Evolutionary conservation across 2,797 vertebrate species (phyloP), one percentile per base, ranked within the genome.

Genomic region (Uromys caudimaculatus): DNA sequence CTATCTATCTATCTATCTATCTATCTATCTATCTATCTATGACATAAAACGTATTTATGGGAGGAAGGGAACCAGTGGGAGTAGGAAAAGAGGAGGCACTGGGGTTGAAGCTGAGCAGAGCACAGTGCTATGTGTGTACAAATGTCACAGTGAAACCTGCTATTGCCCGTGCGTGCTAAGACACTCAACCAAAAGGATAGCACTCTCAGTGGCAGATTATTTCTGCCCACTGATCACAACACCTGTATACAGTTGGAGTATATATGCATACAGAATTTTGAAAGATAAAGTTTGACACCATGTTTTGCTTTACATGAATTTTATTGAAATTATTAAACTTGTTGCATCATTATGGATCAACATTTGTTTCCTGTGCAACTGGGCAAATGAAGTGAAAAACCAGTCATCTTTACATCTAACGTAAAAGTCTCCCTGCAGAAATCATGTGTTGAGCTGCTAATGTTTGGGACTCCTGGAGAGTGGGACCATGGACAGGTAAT

Each of bases 341-440:
- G 16, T 75, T 32, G 11, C 69, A 0, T 69, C 84, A 56, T 24
- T 85, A 0, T 58, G 52, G 4, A 64, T 38, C 23, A 29, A 64
- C 44, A 38, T 94, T 93, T 77, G 89, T 60, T 90, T 86, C 85
- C 35, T n/a, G 41, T 54, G 47, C n/a, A 94, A 41, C 64, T 89
- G n/a, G 62, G 62, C 92, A 94, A 87, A 41, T 62, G 60, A 3
- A 81, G 32, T 77, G 44, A 90, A 77, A 96, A 47, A 44, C 19
- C 85, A 41, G 5, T 6, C 92, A 69, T 6, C 73, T 89, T 52
- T 89, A 69, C 6, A 75, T 41, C 82, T 91, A 56, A 56, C 88
- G 77, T 75, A 60, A 67, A 85, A 77, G 24, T 94, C 81, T 86
- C 64, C 1, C 19, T 94, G 73, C 3, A 78, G 87, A 73, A n/a